A percentile compares a stretch with the other conserved stretches of the same genome.
Conservation (phyloP, 2,113 vertebrate species). For the Sialia sialis region DNA sequence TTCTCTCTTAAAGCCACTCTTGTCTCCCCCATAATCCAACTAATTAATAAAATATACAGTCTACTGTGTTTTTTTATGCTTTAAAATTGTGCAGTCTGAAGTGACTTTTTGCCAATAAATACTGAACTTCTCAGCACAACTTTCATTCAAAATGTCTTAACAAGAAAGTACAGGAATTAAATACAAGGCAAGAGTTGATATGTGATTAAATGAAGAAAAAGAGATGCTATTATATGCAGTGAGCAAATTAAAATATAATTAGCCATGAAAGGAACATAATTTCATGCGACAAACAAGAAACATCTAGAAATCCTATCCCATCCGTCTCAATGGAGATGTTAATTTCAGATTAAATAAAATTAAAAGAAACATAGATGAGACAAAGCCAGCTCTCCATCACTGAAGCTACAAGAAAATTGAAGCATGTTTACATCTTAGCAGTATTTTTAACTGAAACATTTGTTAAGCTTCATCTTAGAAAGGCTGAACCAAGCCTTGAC, state of each 20-base stretch:
- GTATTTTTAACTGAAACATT: not conserved
- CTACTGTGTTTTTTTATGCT: not conserved
- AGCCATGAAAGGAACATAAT: not conserved
- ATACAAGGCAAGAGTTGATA: not conserved
- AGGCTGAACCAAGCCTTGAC: not conserved
- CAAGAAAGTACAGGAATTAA: not conserved
- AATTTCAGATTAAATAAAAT: not conserved
- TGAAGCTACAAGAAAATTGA: not conserved
- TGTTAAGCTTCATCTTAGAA: not conserved
- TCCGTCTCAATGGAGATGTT: not conserved
- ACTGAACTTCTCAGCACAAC: not conserved
- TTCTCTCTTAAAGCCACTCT: not conserved
- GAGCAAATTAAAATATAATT: conserved; percentile 1
- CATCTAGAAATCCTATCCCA: not conserved
- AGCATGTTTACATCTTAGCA: not conserved
- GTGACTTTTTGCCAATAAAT: not conserved
- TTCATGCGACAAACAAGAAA: not conserved
- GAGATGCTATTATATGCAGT: not conserved
- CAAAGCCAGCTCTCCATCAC: not conserved
- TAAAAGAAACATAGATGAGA: not conserved
- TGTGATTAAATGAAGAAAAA: not conserved
- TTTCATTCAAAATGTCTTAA: not conserved
- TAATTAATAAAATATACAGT: not conserved
- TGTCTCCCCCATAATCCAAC: not conserved
- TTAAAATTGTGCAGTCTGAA: not conserved